Conservation (phyloP, 2,888 invertebrate genomes). For the Temnothorax ravouxi region DNA sequence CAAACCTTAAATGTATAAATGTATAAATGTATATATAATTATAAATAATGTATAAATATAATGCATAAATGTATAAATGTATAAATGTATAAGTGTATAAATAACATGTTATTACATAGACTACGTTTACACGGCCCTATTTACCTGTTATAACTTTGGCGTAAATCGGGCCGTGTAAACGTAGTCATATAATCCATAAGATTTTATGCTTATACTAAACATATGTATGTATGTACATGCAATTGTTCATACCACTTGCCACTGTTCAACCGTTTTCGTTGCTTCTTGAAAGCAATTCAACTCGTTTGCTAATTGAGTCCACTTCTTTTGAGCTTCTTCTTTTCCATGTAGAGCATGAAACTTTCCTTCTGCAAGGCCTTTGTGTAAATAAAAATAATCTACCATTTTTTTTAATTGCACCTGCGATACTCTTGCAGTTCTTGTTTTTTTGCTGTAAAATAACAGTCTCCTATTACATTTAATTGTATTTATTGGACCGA, state of each 20-base stretch:
- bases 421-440: slow-evolving; percentile 1
- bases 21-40: too few relatives aligned
- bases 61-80: too few relatives aligned
- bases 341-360: slow-evolving; percentile 32
- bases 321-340: slow-evolving; percentile 31
- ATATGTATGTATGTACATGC: neutral
- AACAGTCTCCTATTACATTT: too few relatives aligned
- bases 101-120: neutral
- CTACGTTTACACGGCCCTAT: too few relatives aligned
- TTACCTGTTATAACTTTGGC: neutral
- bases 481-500: too few relatives aligned
- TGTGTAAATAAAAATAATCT: slow-evolving; percentile 39
- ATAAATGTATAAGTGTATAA: too few relatives aligned
- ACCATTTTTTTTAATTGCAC: slow-evolving; percentile 43
- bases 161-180: too few relatives aligned
- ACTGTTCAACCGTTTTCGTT: slow-evolving; percentile 29
- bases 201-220: neutral
- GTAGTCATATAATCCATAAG: too few relatives aligned
- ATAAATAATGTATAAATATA: neutral
- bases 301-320: neutral
- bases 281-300: slow-evolving; percentile 25
- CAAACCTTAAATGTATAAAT: slow-evolving; percentile 1
- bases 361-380: slow-evolving; percentile 28
- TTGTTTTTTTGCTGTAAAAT: neutral
- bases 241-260: slow-evolving; percentile 43